Conservation (phyloP, 2,797 vertebrate genomes). For the Odontamblyopus rebecca region DNA sequence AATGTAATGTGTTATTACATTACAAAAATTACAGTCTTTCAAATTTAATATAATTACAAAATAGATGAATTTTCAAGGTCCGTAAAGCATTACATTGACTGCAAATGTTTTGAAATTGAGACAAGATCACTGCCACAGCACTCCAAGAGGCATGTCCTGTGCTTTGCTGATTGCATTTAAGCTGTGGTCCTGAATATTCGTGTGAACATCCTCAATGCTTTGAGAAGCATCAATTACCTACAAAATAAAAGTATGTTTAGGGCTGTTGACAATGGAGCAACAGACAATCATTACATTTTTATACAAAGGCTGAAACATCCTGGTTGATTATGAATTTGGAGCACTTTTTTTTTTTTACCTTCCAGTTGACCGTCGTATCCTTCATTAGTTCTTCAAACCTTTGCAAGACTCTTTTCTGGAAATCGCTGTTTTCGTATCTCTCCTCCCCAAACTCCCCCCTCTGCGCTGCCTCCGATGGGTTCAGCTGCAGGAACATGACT, state of each 20-base stretch:
- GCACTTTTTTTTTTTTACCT: constrained; percentile 72
- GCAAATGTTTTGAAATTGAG: no score
- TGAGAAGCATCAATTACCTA: constrained; percentile 84
- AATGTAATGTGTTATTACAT: no score
- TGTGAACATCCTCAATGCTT: constrained; percentile 84
- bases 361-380: constrained; percentile 87
- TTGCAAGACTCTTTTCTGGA: constrained; percentile 82
- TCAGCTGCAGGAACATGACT: constrained; percentile 88
- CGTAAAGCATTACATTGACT: neutral
- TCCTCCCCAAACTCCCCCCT: constrained; percentile 87
- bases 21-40: no score
- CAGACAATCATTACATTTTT: neutral
- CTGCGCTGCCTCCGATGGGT: constrained; percentile 67
- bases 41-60: no score
- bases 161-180: constrained; percentile 68
- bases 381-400: constrained; percentile 83
- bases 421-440: constrained; percentile 83
- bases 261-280: neutral
- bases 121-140: constrained; percentile 82
- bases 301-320: no score
- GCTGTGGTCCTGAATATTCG: constrained; percentile 75
- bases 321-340: neutral
- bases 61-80: no score
- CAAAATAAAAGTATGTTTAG: neutral
- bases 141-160: constrained; percentile 71